Evolutionary conservation across 2,888 invertebrate genomes (phyloP).

Genomic region (Agrochola lota): DNA sequence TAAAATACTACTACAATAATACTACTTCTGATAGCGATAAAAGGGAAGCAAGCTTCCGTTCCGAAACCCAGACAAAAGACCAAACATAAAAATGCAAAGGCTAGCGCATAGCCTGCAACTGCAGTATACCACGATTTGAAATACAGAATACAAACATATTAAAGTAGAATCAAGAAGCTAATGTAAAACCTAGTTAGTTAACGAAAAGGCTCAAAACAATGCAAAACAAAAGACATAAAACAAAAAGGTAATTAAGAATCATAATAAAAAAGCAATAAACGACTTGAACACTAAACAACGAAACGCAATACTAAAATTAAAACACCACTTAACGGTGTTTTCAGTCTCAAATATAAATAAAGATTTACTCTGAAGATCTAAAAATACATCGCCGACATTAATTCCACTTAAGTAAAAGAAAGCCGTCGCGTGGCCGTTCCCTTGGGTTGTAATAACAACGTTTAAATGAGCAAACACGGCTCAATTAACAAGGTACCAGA

Average conservation of each 20-base stretch:
- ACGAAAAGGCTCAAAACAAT: neutral
- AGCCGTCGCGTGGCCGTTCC: constrained; percentile 26
- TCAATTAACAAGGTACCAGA: constrained; percentile 70
- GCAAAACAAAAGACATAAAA: neutral
- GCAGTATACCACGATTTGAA: neutral
- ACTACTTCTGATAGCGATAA: neutral
- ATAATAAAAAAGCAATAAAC: constrained; percentile 21
- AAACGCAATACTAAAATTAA: constrained; percentile 36
- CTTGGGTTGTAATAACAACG: constrained; percentile 45
- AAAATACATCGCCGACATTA: constrained; percentile 48
- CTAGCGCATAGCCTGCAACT: neutral
- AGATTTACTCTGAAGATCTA: constrained; percentile 53
- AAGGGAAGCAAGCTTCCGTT: neutral
- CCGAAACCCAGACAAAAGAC: neutral
- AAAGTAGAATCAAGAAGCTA: neutral
- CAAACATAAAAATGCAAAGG: neutral
- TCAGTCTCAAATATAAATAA: constrained; percentile 46
- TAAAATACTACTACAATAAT: neutral
- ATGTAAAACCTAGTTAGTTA: neutral
- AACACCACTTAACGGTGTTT: constrained; percentile 35
- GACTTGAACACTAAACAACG: constrained; percentile 7
- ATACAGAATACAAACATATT: neutral
- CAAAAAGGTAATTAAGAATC: neutral
- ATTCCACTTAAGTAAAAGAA: constrained; percentile 57
- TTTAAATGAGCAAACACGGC: constrained; percentile 63